Evolutionary conservation across 1,140 invertebrate species (phyloP), one percentile per base, ranked within the genome.

Genomic region (Papilio dardanus): DNA sequence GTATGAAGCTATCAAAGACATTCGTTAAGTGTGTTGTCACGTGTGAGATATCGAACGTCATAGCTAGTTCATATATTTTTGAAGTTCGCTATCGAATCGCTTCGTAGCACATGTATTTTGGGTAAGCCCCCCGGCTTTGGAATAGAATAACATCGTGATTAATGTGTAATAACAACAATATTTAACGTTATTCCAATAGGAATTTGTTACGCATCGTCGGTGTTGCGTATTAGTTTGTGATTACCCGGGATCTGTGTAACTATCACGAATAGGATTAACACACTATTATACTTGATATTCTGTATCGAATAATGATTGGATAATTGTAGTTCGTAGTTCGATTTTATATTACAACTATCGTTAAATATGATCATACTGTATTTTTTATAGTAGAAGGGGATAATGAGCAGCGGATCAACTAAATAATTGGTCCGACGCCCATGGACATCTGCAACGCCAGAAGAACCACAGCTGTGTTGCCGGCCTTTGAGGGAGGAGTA

Each of bases 141-240:
- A 30, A 30, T 28, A 62, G 24, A 62, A 62, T 62, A 14, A 62
- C 24, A 28, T 28, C 21, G 12, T 14, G 54, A 62, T 28, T 62
- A 62, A 28, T 62, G 24, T 3, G 2, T 62, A 62, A 10, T 16
- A 62, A 62, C 24, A 62, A 62, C 54, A 14, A 30, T 62, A 62
- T 62, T 62, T 62, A 28, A 62, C 24, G 54, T 14, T 62, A 62
- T 62, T 62, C 24, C 54, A 62, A 62, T 62, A 62, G 54, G 54
- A 62, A 62, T 62, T 62, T 28, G 24, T 6, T 62, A 10, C 21
- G 3, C 10, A 62, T 62, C 54, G 54, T 12, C 19, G 21, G 24
- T 24, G 28, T 10, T 62, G 21, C 54, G 54, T 62, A 62, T 62
- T 62, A 62, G 54, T 54, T 54, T 54, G 50, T 62, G 24, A 62